Evolutionary conservation across 37 sponge, comb jelly and placozoan genomes (phyloP), one percentile per base, ranked within the genome.

Genomic region (Bolinopsis microptera): DNA sequence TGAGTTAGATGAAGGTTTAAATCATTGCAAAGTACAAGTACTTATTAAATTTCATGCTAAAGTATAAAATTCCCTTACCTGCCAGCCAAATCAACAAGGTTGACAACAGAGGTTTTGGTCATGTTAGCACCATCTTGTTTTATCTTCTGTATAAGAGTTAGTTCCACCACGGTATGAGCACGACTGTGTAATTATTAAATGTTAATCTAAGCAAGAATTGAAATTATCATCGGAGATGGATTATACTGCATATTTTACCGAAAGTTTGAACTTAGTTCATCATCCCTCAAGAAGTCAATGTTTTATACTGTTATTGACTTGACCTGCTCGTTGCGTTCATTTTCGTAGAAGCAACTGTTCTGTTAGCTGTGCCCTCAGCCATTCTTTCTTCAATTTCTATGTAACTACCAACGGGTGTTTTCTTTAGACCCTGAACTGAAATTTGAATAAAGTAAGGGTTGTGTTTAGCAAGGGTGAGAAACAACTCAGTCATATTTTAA

Each of bases 41-140:
- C 69, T 24, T 23, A 68, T 68, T 24, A 68, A 68, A 68, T 24
- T 68, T 24, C 24, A 68, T 24, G 69, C 69, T n/a, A n/a, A n/a
- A n/a, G 24, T 68, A 68, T 68, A 68, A 68, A 68, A 68, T n/a
- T n/a, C n/a, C n/a, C 27, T 9, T 39, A 95, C 95, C 95, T 96
- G 69, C 95, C 96, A 48, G 96, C 95, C 90, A 96, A 83, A 93
- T 96, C 96, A 0, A 96, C 96, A 33, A 96, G 80, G 69, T 96
- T 95, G 38, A 96, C 94, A 31, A 93, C 69, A 9, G 96, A 96
- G 16, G 95, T 93, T 38, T 93, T 95, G 36, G 93, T 39, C 92
- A 94, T 95, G 9, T 38, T 70, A 27, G 80, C 30, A 35, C 95
- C 95, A 23, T 93, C 48, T 38, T 86, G 90, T 38, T 93, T 90